Conservation (phyloP, 2,888 invertebrate species). For the Papilio protenor region DNA sequence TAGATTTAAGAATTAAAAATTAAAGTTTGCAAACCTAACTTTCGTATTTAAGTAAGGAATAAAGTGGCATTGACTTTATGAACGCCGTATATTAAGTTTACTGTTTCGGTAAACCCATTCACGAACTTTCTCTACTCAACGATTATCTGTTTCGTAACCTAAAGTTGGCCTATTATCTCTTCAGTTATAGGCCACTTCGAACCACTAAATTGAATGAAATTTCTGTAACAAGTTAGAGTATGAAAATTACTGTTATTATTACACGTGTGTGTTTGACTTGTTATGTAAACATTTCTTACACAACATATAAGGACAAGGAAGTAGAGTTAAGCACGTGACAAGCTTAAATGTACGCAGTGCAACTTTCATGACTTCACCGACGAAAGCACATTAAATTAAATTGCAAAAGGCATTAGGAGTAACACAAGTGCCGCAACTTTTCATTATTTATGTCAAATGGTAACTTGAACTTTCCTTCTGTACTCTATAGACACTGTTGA, state of each 20-base stretch:
- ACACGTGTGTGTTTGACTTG: not conserved
- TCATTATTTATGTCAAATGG: not conserved
- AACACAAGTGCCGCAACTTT: not conserved
- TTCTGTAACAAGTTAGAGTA: not conserved
- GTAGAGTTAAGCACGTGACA: not conserved
- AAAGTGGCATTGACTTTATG: not conserved
- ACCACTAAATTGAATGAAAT: conserved; percentile 18
- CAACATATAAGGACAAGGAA: conserved; percentile 11
- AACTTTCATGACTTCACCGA: not conserved
- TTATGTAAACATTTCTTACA: not conserved
- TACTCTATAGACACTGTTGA: not conserved
- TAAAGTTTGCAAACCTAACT: not conserved
- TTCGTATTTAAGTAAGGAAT: not conserved
- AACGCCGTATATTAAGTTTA: not conserved
- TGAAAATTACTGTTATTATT: conserved; percentile 20
- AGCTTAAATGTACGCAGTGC: conserved; percentile 7
- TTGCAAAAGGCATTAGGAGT: conserved; percentile 2
- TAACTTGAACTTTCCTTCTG: not conserved
- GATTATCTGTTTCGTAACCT: conserved; percentile 5
- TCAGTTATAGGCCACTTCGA: conserved; percentile 5
- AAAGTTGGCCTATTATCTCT: conserved; percentile 12
- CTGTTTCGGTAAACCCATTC: not conserved
- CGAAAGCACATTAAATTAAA: conserved; percentile 11
- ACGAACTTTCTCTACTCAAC: conserved; percentile 9
- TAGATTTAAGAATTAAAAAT: not conserved